Conservation (phyloP, 2,888 invertebrate genomes). For the Endotricha flammealis region DNA sequence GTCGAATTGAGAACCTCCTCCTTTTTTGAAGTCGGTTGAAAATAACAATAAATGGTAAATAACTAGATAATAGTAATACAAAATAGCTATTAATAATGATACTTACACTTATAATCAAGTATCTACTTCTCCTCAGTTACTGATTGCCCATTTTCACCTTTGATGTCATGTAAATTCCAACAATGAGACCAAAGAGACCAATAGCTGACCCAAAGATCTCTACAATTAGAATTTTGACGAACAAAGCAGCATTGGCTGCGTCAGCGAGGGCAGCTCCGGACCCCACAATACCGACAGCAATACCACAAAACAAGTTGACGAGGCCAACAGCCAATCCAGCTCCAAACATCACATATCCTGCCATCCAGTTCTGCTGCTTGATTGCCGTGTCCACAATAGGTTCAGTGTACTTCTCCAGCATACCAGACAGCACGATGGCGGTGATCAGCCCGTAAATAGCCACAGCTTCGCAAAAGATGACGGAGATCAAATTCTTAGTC, state of each 20-base stretch:
- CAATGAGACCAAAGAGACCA: constrained; percentile 98
- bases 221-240: constrained; percentile 98
- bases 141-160: constrained; percentile 88
- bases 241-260: constrained; percentile 96
- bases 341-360: constrained; percentile 97
- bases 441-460: constrained; percentile 99
- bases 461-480: constrained; percentile 99
- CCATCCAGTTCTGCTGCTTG: constrained; percentile 84
- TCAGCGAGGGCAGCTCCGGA: constrained; percentile 99
- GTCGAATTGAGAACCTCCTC: no score
- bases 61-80: constrained; percentile 3
- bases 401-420: constrained; percentile 81
- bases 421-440: constrained; percentile 96
- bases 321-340: constrained; percentile 97
- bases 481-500: constrained; percentile 99
- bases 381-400: constrained; percentile 52
- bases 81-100: constrained; percentile 26
- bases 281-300: constrained; percentile 97
- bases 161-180: constrained; percentile 96
- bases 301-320: constrained; percentile 96
- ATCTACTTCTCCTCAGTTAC: constrained; percentile 50
- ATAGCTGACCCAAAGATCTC: constrained; percentile 99
- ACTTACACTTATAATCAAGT: constrained; percentile 68
- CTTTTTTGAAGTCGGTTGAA: no score
- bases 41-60: no score